phyloP scores from a whole-genome alignment of 2,797 vertebrate genomes.

The Hippocampus kuda region DNA sequence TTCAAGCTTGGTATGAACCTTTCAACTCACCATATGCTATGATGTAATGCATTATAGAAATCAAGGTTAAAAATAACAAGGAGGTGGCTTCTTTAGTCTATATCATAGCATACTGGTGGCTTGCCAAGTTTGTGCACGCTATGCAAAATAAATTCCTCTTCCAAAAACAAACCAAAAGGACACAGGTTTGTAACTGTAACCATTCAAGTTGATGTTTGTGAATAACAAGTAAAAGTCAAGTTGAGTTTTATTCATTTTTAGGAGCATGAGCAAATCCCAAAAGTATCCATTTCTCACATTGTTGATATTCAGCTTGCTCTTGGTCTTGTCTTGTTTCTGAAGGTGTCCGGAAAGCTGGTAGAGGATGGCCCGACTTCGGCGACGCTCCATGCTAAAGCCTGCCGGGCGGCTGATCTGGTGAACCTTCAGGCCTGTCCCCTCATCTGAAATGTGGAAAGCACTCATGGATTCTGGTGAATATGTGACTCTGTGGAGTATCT shows the following conservation, averaged over 20 bases:
- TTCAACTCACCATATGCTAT: no score
- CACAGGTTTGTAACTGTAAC: no score
- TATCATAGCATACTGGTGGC: no score
- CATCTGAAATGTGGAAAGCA: slow-evolving; percentile 44
- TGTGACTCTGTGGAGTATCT: slow-evolving; percentile 13
- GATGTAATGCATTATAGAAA: no score
- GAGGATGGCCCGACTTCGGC: slow-evolving; percentile 74
- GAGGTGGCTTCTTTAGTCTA: no score
- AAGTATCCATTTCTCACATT: slow-evolving; percentile 54
- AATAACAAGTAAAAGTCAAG: neutral
- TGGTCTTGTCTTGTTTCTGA: slow-evolving; percentile 74
- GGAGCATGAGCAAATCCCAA: neutral
- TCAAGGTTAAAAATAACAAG: neutral
- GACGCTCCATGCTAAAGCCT: slow-evolving; percentile 64
- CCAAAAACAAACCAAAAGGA: no score
- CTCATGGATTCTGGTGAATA: neutral
- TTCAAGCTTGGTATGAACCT: no score
- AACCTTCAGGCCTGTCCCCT: slow-evolving; percentile 65
- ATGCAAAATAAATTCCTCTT: no score
- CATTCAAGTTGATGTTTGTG: neutral
- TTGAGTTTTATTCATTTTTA: neutral
- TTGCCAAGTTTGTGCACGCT: no score
- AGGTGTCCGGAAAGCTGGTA: slow-evolving; percentile 78
- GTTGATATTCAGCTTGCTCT: slow-evolving; percentile 76
- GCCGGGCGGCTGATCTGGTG: slow-evolving; percentile 62